Evolutionary conservation across 2,797 vertebrate genomes (phyloP), one percentile per base, ranked within the genome.

Genomic region (Ispidina lecontei): DNA sequence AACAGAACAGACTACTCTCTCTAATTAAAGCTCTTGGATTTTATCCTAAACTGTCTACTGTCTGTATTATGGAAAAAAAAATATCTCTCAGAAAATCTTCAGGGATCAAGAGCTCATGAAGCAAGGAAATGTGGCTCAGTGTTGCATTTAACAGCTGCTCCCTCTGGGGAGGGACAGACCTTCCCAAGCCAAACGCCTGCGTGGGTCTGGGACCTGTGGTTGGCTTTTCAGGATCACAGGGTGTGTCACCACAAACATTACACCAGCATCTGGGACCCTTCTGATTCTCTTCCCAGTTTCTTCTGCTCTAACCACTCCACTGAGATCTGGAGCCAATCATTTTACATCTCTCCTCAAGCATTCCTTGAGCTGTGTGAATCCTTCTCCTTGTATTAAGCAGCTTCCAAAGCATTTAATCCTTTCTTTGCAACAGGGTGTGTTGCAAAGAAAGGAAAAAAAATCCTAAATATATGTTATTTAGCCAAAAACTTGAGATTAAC

Each of bases 141-240:
- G 39, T 31, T 63, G 63, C 43, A 71, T 74, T 87, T 80, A 51
- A 76, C 67, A 89, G 91, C 64, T 77, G 77, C 90, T 90, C 90
- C 92, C 91, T 49, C 4, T 0, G 59, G 86, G 93, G 87, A 90
- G 12, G 44, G 44, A 72, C 11, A 64, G 78, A 82, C 62, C 63
- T 86, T 91, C 85, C 52, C 29, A 68, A 87, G 26, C 23, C 21
- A 75, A 92, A 93, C 26, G 2, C 84, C 89, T 68, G 52, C 52
- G 76, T 79, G 65, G 65, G 87, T 73, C 63, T 80, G 60, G 70
- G 78, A 69, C 84, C 82, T 70, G 54, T 73, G 72, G 84, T 81
- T 67, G 47, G n/a, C 81, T 77, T 92, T 77, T 74, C 87, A 92
- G 75, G 62, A 94, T 88, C 71, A 89, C 41, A 89, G 87, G 95